These are phyloP conservation scores for Entomyzon cyanotis DNA, from an alignment of 2,113 vertebrate genomes.

Conservation along the genomic window DNA sequence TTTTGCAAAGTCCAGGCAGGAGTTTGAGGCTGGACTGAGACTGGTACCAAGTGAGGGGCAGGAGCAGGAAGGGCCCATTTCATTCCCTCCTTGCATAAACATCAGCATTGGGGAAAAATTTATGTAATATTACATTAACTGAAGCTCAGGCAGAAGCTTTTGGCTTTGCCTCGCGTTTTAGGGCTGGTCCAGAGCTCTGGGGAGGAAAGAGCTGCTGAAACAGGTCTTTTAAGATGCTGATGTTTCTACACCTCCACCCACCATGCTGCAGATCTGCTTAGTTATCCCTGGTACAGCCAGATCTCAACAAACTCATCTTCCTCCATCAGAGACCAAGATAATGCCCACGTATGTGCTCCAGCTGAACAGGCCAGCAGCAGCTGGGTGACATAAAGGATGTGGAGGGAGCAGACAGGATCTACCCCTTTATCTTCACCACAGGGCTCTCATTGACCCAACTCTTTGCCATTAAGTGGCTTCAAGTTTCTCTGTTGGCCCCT, in stretches of 20 bases:
- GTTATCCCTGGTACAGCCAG: background rate
- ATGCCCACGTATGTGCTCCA: fast-evolving
- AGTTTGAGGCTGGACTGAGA: background rate
- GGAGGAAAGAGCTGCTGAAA: background rate
- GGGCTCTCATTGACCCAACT: background rate
- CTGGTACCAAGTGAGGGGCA: background rate
- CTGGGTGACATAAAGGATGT: background rate
- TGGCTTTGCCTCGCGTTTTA: background rate
- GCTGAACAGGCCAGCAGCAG: background rate
- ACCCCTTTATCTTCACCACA: background rate
- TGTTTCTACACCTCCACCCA: background rate
- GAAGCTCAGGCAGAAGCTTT: background rate
- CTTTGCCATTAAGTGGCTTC: background rate
- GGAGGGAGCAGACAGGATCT: background rate
- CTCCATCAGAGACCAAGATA: background rate
- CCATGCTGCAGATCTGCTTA: background rate
- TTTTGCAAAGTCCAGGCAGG: background rate
- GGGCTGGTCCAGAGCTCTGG: background rate
- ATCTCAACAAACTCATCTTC: background rate
- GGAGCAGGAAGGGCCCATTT: background rate
- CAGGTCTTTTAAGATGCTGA: background rate
- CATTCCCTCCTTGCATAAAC: background rate
- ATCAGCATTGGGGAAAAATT: fast-evolving
- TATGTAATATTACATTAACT: background rate
- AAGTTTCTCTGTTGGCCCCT: background rate